Evolutionary conservation across 2,797 vertebrate genomes (phyloP).

Genomic region (Bucorvus abyssinicus): DNA sequence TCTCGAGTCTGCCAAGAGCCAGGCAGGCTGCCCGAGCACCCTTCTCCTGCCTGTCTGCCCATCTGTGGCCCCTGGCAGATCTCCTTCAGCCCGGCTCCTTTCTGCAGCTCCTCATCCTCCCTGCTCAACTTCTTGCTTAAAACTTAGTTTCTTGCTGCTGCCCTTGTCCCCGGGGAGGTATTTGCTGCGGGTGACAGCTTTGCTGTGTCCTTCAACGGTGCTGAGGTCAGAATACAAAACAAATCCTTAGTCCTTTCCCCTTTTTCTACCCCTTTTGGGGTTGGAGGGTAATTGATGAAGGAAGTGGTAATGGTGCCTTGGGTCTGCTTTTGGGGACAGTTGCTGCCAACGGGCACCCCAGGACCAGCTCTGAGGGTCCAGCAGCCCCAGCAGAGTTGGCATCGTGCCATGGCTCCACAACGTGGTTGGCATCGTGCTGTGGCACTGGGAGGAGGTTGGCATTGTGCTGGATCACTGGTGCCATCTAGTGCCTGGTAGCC

Average conservation of each 20-base stretch:
- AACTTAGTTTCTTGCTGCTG: neutral
- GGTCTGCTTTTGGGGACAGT: neutral
- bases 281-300: neutral
- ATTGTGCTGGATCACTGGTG: neutral
- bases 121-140: fast-evolving
- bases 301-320: neutral
- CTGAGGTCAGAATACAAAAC: neutral
- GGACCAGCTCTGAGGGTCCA: fast-evolving
- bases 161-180: neutral
- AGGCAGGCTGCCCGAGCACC: neutral
- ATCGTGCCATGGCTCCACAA: fast-evolving
- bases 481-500: conserved; percentile 48
- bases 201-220: fast-evolving
- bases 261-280: neutral
- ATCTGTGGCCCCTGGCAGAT: neutral
- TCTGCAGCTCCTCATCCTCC: neutral
- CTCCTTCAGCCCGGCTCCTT: neutral
- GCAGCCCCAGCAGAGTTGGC: neutral
- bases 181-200: neutral
- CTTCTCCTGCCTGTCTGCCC: neutral
- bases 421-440: fast-evolving
- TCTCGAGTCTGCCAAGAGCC: neutral
- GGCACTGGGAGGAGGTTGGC: neutral
- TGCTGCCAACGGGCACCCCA: fast-evolving
- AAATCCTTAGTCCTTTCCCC: neutral